A percentile compares a stretch with the other conserved stretches of the same genome.
phyloP scores from a whole-genome alignment of 1,140 invertebrate species.

The Oreohelix idahoensis region DNA sequence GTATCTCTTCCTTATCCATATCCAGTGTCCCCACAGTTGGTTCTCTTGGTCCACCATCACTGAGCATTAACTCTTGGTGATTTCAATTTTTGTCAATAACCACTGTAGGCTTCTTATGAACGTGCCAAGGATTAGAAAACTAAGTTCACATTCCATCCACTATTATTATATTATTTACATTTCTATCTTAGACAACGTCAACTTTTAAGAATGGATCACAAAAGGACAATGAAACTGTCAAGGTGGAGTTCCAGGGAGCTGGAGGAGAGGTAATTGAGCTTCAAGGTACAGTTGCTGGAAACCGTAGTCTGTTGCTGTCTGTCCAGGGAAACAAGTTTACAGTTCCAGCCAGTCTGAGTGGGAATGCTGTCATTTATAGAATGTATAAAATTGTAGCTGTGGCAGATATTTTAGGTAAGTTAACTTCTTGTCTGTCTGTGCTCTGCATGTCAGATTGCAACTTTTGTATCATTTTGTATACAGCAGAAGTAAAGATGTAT shows the following conservation, averaged over 20 bases:
- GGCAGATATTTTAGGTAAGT: not conserved
- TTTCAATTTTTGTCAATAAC: too few species aligned
- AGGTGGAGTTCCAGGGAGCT: constrained; percentile 20
- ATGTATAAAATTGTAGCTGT: not conserved
- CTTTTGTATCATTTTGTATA: too few species aligned
- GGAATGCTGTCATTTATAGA: not conserved
- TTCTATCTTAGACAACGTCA: constrained; percentile 23
- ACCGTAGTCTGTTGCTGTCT: not conserved
- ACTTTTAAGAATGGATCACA: constrained; percentile 2
- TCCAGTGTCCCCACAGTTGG: too few species aligned
- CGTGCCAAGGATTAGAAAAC: too few species aligned
- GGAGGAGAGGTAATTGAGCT: constrained; percentile 19
- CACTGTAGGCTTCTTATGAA: too few species aligned
- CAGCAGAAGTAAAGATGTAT: too few species aligned
- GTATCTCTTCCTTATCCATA: too few species aligned
- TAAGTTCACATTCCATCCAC: too few species aligned
- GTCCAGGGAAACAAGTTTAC: constrained; percentile 19
- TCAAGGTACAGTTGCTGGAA: constrained; percentile 13
- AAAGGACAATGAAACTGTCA: not conserved
- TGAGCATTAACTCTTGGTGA: too few species aligned
- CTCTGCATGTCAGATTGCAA: too few species aligned
- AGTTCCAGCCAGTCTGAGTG: constrained; percentile 14
- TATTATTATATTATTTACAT: too few species aligned
- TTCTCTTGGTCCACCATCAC: too few species aligned
- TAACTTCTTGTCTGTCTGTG: not conserved